Conservation (phyloP, 92 coral and sea anemone genomes). For the Virgularia gustaviana region DNA sequence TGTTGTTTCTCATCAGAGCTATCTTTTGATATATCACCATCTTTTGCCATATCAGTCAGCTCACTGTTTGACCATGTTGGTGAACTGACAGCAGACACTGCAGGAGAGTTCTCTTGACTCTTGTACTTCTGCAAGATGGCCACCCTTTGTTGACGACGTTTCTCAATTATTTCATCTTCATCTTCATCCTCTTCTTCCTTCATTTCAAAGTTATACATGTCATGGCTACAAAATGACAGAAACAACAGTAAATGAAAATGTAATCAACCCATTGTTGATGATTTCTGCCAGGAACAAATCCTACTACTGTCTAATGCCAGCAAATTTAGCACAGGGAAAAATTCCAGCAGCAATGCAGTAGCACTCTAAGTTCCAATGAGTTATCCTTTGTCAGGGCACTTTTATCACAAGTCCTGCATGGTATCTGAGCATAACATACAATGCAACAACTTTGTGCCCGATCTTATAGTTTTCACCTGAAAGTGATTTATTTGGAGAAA, state of each 20-base stretch:
- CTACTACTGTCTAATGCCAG: not conserved
- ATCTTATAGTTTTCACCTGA: no score
- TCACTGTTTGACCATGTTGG: constrained; percentile 43
- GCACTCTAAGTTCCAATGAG: no score
- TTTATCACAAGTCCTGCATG: no score
- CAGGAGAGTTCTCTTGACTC: constrained; percentile 42
- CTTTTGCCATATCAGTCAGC: constrained; percentile 20
- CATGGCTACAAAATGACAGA: constrained; percentile 51
- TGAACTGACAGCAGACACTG: constrained; percentile 64
- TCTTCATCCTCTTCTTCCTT: constrained; percentile 85
- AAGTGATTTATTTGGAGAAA: no score
- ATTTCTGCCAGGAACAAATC: not conserved
- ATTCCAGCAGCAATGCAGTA: not conserved
- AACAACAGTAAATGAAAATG: not conserved
- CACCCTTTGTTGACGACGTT: constrained; percentile 70
- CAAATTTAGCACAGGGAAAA: constrained; percentile 16
- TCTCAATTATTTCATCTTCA: constrained; percentile 82
- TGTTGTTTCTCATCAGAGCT: constrained; percentile 18
- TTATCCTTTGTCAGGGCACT: no score
- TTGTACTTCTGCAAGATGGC: constrained; percentile 80
- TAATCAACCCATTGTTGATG: not conserved
- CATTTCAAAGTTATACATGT: constrained; percentile 85
- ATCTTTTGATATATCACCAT: constrained; percentile 23
- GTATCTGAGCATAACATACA: no score
- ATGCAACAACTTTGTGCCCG: no score